These are phyloP conservation scores for Acomys russatus DNA, from an alignment of 2,797 vertebrate genomes.

Conservation along the genomic window DNA sequence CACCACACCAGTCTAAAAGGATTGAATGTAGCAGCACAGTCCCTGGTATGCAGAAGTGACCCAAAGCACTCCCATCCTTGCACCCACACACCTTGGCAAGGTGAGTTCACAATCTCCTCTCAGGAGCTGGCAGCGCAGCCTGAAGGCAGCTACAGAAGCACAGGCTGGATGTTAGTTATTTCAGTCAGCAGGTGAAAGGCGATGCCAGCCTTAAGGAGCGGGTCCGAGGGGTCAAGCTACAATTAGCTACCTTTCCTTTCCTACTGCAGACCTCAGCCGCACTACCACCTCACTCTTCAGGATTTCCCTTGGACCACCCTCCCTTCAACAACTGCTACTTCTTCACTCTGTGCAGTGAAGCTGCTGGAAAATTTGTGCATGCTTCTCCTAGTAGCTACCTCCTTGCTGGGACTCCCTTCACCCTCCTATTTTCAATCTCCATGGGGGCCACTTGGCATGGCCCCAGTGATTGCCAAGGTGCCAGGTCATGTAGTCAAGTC, in stretches of 20 bases:
- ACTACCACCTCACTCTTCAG: neutral
- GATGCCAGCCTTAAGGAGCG: neutral
- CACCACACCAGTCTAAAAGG: neutral
- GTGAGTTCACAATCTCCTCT: neutral
- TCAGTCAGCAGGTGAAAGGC: neutral
- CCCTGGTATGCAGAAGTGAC: neutral
- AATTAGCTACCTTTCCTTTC: rapidly evolving
- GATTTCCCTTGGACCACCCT: no score
- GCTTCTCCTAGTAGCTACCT: neutral
- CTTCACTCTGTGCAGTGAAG: neutral
- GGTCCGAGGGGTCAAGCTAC: rapidly evolving
- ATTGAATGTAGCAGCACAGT: neutral
- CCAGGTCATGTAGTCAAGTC: neutral
- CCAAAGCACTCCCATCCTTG: neutral
- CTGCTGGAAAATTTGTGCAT: neutral
- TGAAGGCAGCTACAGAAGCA: neutral
- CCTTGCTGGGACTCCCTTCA: neutral
- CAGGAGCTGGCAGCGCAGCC: neutral
- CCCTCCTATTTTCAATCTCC: neutral
- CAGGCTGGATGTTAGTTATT: neutral
- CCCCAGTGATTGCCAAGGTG: neutral
- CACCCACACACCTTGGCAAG: neutral
- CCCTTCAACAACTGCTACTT: neutral
- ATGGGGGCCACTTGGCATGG: neutral
- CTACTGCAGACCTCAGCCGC: neutral